phyloP scores from a whole-genome alignment of 92 coral and sea anemone genomes.

The Palythoa grandis region DNA sequence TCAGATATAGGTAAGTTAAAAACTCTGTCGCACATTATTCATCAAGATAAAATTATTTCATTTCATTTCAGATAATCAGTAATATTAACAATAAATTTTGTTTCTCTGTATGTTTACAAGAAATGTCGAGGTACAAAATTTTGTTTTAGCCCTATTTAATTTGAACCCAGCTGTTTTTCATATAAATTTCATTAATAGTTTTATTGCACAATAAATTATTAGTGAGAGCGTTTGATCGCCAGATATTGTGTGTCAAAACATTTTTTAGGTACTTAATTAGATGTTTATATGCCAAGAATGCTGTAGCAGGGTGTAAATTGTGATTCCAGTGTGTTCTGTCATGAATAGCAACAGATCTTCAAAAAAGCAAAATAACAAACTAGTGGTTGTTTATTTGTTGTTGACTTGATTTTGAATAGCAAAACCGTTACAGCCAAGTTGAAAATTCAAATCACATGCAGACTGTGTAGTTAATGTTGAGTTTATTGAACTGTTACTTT shows the following conservation, averaged over 20 bases:
- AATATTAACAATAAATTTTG: background rate
- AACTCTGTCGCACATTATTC: background rate
- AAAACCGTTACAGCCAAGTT: background rate
- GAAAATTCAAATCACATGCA: background rate
- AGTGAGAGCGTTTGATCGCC: background rate
- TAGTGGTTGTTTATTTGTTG: background rate
- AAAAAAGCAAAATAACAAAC: background rate
- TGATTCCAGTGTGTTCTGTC: background rate
- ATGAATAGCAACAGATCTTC: background rate
- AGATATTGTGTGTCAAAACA: background rate
- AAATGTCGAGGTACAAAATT: background rate
- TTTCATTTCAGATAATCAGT: background rate
- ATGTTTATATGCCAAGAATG: background rate
- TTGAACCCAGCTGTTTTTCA: conserved; percentile 4
- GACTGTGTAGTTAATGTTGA: background rate
- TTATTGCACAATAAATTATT: background rate
- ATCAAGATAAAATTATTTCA: background rate
- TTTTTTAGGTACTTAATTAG: background rate
- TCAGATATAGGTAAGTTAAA: background rate
- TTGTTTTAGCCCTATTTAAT: background rate
- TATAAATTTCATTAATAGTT: background rate
- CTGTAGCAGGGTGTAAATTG: background rate
- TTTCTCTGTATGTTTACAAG: background rate
- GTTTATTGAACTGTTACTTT: background rate
- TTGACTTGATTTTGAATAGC: background rate